phyloP scores from a whole-genome alignment of 2,113 vertebrate genomes.

The Silurus asotus region DNA sequence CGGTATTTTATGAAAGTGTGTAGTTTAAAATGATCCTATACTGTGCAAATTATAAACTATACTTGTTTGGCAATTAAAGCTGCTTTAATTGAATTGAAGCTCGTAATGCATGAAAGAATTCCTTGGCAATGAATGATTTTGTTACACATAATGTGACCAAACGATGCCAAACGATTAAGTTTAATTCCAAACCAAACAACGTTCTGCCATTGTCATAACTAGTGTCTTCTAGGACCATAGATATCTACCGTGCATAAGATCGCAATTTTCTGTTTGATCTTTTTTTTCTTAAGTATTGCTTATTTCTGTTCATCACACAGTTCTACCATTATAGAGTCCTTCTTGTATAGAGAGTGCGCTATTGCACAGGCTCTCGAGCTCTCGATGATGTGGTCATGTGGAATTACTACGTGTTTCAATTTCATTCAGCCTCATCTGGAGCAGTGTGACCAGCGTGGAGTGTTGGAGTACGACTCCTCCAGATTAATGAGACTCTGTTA shows the following conservation, averaged over 20 bases:
- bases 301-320: not conserved
- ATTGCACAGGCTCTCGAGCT: not conserved
- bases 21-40: not conserved
- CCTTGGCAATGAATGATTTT: not conserved
- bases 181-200: not conserved
- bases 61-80: not conserved
- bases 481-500: slow-evolving; percentile 11
- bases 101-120: not conserved
- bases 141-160: not conserved
- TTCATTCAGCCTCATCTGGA: not conserved
- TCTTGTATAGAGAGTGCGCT: not conserved
- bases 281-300: too few species aligned
- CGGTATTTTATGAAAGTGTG: not conserved
- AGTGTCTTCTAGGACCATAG: too few species aligned
- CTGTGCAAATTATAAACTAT: not conserved
- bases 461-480: not conserved
- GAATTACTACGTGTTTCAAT: not conserved
- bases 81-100: not conserved
- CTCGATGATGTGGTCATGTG: not conserved
- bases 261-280: too few species aligned
- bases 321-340: not conserved
- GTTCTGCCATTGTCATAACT: not conserved
- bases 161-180: not conserved
- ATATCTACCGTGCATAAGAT: too few species aligned
- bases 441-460: not conserved